Conservation (phyloP, 2,888 invertebrate species). For the Labia minor region DNA sequence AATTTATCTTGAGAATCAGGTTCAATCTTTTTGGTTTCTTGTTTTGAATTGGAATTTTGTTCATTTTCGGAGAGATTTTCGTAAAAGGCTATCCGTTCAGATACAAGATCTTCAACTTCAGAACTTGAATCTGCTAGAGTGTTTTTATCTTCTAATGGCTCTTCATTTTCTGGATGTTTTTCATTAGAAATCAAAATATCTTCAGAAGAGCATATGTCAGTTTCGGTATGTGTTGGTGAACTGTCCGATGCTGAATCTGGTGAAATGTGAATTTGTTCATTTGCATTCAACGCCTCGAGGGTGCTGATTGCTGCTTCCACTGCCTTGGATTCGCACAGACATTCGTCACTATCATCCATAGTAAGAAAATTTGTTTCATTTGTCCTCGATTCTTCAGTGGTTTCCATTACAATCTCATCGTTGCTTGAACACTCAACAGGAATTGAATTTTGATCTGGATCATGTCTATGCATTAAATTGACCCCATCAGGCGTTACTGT, state of each 20-base stretch:
- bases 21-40: not conserved
- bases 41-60: not conserved
- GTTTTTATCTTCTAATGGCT: conserved; percentile 13
- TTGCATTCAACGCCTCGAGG: not conserved
- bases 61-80: not conserved
- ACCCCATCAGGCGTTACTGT: conserved; percentile 24
- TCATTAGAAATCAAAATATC: not conserved
- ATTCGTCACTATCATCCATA: not conserved
- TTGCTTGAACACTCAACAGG: conserved; percentile 18
- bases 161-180: conserved; percentile 14
- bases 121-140: not conserved
- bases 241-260: not conserved
- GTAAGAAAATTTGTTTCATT: not conserved
- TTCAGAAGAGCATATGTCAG: not conserved
- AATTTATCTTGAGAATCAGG: conserved; percentile 19
- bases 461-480: conserved; percentile 22
- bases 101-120: not conserved
- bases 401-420: conserved; percentile 24
- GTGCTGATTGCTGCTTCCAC: not conserved
- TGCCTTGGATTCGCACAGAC: not conserved
- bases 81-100: not conserved
- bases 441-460: conserved; percentile 18
- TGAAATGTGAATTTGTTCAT: not conserved
- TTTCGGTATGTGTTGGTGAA: conserved; percentile 9
- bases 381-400: not conserved